A percentile compares a stretch with the other conserved stretches of the same genome.
phyloP scores from a whole-genome alignment of 2,888 invertebrate genomes.

The Melanostoma mellinum region DNA sequence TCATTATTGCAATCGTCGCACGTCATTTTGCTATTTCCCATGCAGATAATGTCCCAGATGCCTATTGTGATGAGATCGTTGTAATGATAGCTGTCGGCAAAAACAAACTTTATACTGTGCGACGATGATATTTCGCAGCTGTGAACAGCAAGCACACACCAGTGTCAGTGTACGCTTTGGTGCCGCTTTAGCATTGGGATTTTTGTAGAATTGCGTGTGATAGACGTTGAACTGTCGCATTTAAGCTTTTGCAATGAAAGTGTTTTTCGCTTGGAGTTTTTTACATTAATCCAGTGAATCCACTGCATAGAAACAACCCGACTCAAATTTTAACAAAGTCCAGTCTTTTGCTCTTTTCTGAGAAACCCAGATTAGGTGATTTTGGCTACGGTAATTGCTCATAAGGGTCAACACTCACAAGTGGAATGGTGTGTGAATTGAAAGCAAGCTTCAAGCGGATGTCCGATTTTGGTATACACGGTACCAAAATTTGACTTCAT shows the following conservation, averaged over 20 bases:
- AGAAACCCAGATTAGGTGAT: too few relatives aligned
- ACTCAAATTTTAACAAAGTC: too few relatives aligned
- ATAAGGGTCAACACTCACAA: too few relatives aligned
- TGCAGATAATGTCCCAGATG: conserved; percentile 53
- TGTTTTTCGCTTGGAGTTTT: too few relatives aligned
- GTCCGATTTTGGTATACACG: too few relatives aligned
- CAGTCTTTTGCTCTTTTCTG: too few relatives aligned
- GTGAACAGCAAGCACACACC: not conserved
- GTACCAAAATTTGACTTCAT: too few relatives aligned
- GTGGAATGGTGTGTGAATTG: too few relatives aligned
- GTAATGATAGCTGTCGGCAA: conserved; percentile 40
- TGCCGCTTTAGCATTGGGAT: conserved; percentile 7
- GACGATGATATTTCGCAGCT: conserved; percentile 12
- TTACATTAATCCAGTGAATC: too few relatives aligned
- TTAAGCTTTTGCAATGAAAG: not conserved
- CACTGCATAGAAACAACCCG: too few relatives aligned
- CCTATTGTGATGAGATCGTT: conserved; percentile 30
- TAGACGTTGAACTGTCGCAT: conserved; percentile 15
- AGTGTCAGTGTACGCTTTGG: not conserved
- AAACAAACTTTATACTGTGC: not conserved
- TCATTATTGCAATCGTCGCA: conserved; percentile 34
- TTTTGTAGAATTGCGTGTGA: conserved; percentile 19
- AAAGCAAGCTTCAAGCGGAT: too few relatives aligned
- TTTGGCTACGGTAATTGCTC: too few relatives aligned
- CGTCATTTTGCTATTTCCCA: conserved; percentile 57